These are phyloP conservation scores for Drosophila mojavensis DNA, from an alignment of 1,140 invertebrate genomes.

Conservation along the genomic window DNA sequence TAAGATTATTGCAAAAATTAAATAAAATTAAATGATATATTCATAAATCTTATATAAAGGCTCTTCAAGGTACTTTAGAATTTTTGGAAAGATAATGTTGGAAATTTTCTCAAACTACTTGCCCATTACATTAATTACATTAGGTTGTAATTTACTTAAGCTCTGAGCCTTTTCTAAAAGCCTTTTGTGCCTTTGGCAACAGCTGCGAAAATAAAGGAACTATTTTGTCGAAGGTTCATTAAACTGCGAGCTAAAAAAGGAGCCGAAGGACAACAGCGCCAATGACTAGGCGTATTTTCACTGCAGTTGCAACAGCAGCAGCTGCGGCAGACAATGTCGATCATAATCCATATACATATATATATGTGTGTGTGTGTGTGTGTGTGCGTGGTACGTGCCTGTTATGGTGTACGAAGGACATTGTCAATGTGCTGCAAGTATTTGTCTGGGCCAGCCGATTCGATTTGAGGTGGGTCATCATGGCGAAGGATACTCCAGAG, in stretches of 20 bases:
- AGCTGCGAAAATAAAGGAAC: conserved; percentile 28
- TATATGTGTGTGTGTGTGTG: conserved; percentile 24
- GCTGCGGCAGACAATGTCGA: conserved; percentile 49
- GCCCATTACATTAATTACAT: neutral
- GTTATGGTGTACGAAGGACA: conserved; percentile 48
- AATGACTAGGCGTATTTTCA: conserved; percentile 28
- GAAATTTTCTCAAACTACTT: too few relatives aligned
- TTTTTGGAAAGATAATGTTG: too few relatives aligned
- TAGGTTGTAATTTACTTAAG: neutral
- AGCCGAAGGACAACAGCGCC: conserved; percentile 26
- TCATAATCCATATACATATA: conserved; percentile 51
- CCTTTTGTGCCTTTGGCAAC: neutral
- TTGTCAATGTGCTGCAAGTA: conserved; percentile 34
- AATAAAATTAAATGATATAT: too few relatives aligned
- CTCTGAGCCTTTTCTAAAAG: neutral
- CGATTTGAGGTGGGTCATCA: conserved; percentile 42
- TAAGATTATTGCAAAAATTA: too few relatives aligned
- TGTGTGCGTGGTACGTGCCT: conserved; percentile 49
- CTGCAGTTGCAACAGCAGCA: conserved; percentile 25
- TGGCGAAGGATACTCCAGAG: conserved; percentile 16
- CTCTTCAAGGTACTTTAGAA: too few relatives aligned
- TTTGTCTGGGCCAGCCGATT: conserved; percentile 27
- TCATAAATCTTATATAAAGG: too few relatives aligned
- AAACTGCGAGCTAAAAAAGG: conserved; percentile 31
- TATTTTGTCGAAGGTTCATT: conserved; percentile 47